Evolutionary conservation across 2,113 vertebrate genomes (phyloP).

Genomic region (Eolophus roseicapilla): DNA sequence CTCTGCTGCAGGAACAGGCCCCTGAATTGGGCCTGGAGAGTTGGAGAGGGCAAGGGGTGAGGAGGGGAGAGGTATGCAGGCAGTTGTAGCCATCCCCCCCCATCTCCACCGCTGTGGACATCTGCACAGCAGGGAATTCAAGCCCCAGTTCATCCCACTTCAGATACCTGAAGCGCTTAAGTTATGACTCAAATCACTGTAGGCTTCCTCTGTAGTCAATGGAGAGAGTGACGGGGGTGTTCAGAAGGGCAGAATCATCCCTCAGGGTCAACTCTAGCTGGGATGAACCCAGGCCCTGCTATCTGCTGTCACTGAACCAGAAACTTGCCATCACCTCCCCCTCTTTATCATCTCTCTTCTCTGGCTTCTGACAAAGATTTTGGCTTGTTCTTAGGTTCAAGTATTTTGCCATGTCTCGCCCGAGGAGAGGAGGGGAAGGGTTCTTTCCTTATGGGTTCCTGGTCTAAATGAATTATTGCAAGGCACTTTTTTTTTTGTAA

Average conservation of each 20-base stretch:
- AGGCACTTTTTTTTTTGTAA: conserved; percentile 27
- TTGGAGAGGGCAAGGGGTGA: not conserved
- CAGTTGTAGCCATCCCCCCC: not conserved
- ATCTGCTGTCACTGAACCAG: not conserved
- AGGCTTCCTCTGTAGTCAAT: not conserved
- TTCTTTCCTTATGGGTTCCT: conserved; percentile 57
- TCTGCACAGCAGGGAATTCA: not conserved
- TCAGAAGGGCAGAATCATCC: not conserved
- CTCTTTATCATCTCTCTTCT: not conserved
- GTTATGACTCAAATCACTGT: not conserved
- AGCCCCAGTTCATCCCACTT: not conserved
- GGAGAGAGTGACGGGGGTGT: not conserved
- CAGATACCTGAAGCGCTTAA: not conserved
- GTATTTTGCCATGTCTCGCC: conserved; percentile 18
- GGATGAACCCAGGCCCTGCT: not conserved
- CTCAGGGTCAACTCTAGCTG: not conserved
- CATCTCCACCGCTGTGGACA: not conserved
- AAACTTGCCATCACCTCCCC: not conserved
- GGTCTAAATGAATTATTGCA: conserved; percentile 68
- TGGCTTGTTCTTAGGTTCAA: conserved; percentile 38
- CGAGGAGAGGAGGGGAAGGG: conserved; percentile 1
- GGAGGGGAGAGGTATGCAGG: not conserved
- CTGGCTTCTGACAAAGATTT: not conserved
- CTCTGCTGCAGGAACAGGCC: not conserved
- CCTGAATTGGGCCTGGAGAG: not conserved